Conservation (phyloP, 2,797 vertebrate genomes). For the Chiropotes sagulatus region DNA sequence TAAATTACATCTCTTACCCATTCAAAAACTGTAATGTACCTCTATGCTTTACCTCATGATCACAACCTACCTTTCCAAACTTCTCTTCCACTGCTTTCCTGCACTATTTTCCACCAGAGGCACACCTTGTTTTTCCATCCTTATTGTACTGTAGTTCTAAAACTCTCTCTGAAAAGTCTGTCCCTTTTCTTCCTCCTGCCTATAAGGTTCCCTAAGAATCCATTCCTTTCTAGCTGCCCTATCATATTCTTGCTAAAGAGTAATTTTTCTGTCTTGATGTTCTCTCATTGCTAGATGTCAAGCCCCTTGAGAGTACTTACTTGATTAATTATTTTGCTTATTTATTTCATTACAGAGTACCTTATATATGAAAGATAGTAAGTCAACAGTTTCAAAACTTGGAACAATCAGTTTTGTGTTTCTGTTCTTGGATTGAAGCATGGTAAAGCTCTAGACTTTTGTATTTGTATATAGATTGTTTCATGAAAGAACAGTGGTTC, state of each 20-base stretch:
- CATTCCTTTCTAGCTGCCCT: not conserved
- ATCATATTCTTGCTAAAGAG: not conserved
- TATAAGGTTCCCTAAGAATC: not conserved
- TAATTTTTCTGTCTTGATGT: not conserved
- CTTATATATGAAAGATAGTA: not conserved
- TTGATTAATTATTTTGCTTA: not conserved
- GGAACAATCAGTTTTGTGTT: not conserved
- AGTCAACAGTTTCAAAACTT: slow-evolving; percentile 15
- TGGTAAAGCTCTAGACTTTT: not conserved
- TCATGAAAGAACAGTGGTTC: not conserved
- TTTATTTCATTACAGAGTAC: not conserved
- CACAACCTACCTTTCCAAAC: not conserved
- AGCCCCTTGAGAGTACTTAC: not conserved
- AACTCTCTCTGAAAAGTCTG: not conserved
- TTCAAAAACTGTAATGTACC: not conserved
- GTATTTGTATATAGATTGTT: not conserved
- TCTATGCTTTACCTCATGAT: not conserved
- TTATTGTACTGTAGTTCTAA: not conserved
- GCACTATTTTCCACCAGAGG: not conserved
- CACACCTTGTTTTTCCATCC: not conserved
- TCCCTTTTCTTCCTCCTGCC: not conserved
- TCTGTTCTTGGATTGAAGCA: not conserved
- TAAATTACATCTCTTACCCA: not conserved
- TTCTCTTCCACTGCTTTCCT: not conserved
- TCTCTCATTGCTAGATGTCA: not conserved